Evolutionary conservation across 2,888 invertebrate species (phyloP), one percentile per base, ranked within the genome.

Genomic region (Caenorhabditis zanzibari): DNA sequence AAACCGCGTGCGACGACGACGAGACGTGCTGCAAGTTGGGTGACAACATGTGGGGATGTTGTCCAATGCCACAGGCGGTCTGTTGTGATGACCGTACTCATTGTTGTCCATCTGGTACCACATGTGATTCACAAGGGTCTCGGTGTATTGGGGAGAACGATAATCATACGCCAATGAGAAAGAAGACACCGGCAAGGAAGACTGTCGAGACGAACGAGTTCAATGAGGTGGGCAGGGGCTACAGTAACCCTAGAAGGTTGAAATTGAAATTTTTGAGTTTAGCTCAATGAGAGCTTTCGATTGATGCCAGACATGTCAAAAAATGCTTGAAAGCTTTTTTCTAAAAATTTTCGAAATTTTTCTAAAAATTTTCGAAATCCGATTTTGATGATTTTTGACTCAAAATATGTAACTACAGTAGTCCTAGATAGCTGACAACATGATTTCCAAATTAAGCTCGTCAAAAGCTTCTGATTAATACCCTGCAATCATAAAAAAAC

Each of bases 31-130:
- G 87, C 49, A 69, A 84, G 35, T 64, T 88, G 5, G 81, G 66
- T 10, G 81, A 84, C 76, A 79, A 84, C 54, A 79, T 75, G 56
- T 88, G 86, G 84, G 88, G 88, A 16, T 88, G 88, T 69, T 88
- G 88, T 41, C 88, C 88, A 32, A 86, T 88, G 86, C 52, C 68
- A 24, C 66, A 81, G 12, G 88, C 86, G 1, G 85, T 86, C 16
- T 86, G 86, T 35, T 86, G 86, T 54, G 76, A 64, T 35, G 77
- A 85, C 71, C 63, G 79, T n/a, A 44, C 76, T 4, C 75, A 84
- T 63, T 84, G 84, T 22, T 84, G 84, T 74, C 84, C 84, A 24
- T 5, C 49, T 10, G 81, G 84, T 6, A 77, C 77, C 7, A 52
- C 49, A 5, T 84, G 84, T 74, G 84, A 84, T 49, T 41, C 75